Conservation (phyloP, 2,113 vertebrate species). For the Albula glossodonta region DNA sequence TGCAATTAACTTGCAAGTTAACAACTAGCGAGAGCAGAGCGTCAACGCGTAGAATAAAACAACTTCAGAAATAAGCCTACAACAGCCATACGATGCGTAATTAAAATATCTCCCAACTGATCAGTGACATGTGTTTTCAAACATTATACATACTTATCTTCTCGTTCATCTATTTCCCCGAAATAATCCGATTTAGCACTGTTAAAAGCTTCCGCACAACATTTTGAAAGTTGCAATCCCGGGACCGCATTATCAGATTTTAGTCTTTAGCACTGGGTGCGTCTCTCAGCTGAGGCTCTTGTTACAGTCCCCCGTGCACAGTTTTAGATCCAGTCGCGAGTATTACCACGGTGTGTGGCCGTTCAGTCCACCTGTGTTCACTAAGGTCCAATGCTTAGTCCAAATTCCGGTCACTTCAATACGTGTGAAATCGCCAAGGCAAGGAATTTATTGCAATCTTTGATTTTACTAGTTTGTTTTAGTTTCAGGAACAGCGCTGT, state of each 20-base stretch:
- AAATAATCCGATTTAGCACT: neutral
- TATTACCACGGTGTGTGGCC: neutral
- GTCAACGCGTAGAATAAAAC: neutral
- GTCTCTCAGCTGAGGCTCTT: neutral
- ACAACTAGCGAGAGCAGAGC: neutral
- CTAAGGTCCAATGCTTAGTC: neutral
- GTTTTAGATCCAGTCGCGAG: neutral
- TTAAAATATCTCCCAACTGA: neutral
- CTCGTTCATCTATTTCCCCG: neutral
- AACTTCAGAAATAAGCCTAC: neutral
- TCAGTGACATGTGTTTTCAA: neutral
- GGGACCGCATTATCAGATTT: neutral
- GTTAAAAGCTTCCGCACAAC: neutral
- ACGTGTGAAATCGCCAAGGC: neutral
- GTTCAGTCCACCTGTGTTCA: neutral
- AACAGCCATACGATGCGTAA: neutral
- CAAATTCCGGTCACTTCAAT: neutral
- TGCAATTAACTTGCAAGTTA: neutral
- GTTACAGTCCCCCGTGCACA: neutral
- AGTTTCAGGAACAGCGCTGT: neutral
- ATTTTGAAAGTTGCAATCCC: neutral
- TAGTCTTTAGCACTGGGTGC: neutral
- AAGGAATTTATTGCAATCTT: neutral
- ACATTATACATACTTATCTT: neutral
- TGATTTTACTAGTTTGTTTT: neutral